Evolutionary conservation across 1,140 invertebrate genomes (phyloP).

Genomic region (Drosophila leontia): DNA sequence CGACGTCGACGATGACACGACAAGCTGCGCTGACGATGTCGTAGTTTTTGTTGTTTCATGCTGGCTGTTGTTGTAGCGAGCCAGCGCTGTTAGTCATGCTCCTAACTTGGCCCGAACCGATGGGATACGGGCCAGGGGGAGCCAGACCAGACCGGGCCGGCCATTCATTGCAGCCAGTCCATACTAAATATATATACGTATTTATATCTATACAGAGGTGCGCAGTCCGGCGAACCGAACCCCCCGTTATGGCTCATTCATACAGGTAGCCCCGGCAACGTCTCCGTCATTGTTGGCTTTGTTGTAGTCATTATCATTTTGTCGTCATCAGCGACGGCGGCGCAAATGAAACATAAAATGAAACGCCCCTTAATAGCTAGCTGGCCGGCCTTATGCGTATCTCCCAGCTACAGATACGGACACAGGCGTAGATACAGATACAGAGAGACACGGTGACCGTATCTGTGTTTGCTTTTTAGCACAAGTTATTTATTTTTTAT

Average conservation of each 20-base stretch:
- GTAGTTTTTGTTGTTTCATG: slow-evolving; percentile 39
- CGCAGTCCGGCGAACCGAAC: slow-evolving; percentile 4
- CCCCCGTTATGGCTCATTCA: slow-evolving; percentile 26
- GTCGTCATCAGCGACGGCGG: slow-evolving; percentile 80
- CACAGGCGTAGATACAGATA: slow-evolving; percentile 1
- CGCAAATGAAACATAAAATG: slow-evolving; percentile 84
- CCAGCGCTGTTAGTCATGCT: slow-evolving; percentile 79
- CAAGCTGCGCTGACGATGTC: slow-evolving; percentile 68
- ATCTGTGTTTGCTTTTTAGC: slow-evolving; percentile 81
- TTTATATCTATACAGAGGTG: slow-evolving; percentile 1
- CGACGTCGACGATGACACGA: slow-evolving; percentile 68
- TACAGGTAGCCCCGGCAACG: slow-evolving; percentile 18
- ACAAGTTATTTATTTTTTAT: slow-evolving; percentile 61
- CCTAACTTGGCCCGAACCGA: slow-evolving; percentile 72
- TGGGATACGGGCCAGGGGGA: slow-evolving; percentile 17
- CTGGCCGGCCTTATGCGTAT: slow-evolving; percentile 75
- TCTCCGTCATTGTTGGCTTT: slow-evolving; percentile 38
- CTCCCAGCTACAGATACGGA: slow-evolving; percentile 58
- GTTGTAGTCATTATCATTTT: slow-evolving; percentile 80
- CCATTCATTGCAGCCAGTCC: slow-evolving; percentile 68
- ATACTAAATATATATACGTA: slow-evolving; percentile 10
- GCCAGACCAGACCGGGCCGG: slow-evolving; percentile 22
- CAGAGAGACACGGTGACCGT: slow-evolving; percentile 51
- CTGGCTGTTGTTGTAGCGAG: slow-evolving; percentile 64
- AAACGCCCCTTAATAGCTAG: slow-evolving; percentile 78